phyloP scores from a whole-genome alignment of 2,888 invertebrate species.

The Linnaemya vulpina region DNA sequence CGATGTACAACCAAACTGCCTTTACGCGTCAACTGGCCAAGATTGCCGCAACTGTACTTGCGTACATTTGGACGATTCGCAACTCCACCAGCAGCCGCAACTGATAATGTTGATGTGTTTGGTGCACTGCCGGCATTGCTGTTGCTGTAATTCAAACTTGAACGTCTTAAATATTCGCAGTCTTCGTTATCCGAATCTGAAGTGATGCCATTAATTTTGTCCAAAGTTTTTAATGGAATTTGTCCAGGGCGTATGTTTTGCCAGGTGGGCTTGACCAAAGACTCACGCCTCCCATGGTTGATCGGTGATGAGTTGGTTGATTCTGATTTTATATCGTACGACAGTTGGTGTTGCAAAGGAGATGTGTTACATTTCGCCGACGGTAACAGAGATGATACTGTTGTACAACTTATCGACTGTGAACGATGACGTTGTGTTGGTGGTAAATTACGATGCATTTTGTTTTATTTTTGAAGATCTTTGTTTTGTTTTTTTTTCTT shows the following conservation, averaged over 20 bases:
- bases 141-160: slow-evolving; percentile 76
- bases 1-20: slow-evolving; percentile 69
- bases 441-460: slow-evolving; percentile 65
- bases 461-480: slow-evolving; percentile 2
- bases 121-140: slow-evolving; percentile 74
- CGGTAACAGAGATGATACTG: slow-evolving; percentile 19
- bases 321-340: slow-evolving; percentile 53
- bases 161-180: slow-evolving; percentile 77
- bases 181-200: slow-evolving; percentile 80
- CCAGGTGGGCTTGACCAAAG: slow-evolving; percentile 83
- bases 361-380: slow-evolving; percentile 13
- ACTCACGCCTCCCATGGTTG: slow-evolving; percentile 78
- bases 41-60: slow-evolving; percentile 74
- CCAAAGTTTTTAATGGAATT: slow-evolving; percentile 80
- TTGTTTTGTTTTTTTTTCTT: slow-evolving; percentile 18
- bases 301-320: slow-evolving; percentile 56
- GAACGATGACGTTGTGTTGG: slow-evolving; percentile 63
- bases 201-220: slow-evolving; percentile 81
- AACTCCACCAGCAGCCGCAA: slow-evolving; percentile 25
- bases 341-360: slow-evolving; percentile 34
- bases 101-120: slow-evolving; percentile 60
- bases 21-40: slow-evolving; percentile 68
- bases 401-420: slow-evolving; percentile 63
- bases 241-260: slow-evolving; percentile 83
- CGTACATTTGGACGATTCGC: slow-evolving; percentile 45